phyloP scores from a whole-genome alignment of 2,113 vertebrate species.

The Prionailurus bengalensis region DNA sequence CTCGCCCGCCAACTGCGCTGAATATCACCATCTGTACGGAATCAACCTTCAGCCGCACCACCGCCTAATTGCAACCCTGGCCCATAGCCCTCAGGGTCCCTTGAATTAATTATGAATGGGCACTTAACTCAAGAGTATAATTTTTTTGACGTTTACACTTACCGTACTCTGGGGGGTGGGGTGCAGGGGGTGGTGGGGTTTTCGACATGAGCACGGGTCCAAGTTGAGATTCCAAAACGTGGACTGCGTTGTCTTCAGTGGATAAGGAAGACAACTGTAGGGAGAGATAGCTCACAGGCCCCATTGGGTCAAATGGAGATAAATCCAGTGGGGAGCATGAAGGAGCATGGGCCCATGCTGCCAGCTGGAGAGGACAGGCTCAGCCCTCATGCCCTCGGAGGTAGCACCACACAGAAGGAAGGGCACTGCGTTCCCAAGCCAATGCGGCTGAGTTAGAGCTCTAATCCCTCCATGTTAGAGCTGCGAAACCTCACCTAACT shows the following conservation, averaged over 20 bases:
- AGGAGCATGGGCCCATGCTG: accelerated
- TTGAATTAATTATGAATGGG: neutral
- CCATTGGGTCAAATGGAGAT: accelerated
- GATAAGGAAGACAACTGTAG: neutral
- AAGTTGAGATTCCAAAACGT: neutral
- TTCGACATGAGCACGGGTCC: neutral
- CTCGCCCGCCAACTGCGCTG: neutral
- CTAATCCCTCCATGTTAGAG: neutral
- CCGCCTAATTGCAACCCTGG: neutral
- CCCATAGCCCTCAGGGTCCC: neutral
- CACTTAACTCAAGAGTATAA: neutral
- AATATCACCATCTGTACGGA: too few species aligned
- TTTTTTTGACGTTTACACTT: neutral
- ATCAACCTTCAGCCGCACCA: neutral
- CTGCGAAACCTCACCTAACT: neutral
- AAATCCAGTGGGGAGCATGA: neutral
- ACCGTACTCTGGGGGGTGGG: neutral
- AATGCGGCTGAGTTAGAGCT: too few species aligned
- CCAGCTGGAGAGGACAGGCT: accelerated
- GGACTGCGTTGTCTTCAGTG: neutral
- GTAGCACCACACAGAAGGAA: accelerated
- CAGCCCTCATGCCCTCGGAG: accelerated
- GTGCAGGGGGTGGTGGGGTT: too few species aligned
- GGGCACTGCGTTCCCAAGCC: neutral
- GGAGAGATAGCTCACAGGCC: accelerated